phyloP scores from a whole-genome alignment of 2,113 vertebrate genomes.

The Pitta sordida region DNA sequence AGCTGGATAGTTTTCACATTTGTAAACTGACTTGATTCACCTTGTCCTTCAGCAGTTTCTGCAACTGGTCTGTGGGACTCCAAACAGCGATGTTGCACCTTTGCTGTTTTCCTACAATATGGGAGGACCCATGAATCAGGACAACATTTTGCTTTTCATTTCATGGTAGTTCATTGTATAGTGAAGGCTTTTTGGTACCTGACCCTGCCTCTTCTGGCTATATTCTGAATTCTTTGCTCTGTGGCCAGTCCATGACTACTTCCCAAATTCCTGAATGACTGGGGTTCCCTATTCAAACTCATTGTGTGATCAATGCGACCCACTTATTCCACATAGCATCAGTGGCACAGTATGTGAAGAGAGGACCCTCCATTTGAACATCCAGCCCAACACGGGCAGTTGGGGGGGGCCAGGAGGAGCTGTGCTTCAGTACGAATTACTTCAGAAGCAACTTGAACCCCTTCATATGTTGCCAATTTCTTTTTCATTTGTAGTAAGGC shows the following conservation, averaged over 20 bases:
- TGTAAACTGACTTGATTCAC: not conserved
- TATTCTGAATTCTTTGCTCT: not conserved
- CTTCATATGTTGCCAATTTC: not conserved
- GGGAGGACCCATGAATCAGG: not conserved
- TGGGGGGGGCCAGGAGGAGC: not conserved
- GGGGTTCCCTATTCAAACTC: not conserved
- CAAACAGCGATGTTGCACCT: not conserved
- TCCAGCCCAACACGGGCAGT: not conserved
- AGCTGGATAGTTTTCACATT: not conserved
- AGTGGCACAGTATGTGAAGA: not conserved
- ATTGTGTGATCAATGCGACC: not conserved
- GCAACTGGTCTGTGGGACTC: not conserved
- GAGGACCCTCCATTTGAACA: not conserved
- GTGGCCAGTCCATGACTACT: not conserved
- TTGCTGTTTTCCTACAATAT: not conserved
- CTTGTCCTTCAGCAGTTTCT: not conserved
- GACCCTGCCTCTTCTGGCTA: not conserved
- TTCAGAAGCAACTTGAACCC: not conserved
- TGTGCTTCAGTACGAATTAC: not conserved
- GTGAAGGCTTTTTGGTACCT: not conserved
- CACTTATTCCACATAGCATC: not conserved
- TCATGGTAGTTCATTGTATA: not conserved
- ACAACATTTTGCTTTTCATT: not conserved
- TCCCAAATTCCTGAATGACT: not conserved
- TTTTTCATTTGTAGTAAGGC: not conserved